Evolutionary conservation across 1,140 invertebrate species (phyloP).

Genomic region (Aplysia californica): DNA sequence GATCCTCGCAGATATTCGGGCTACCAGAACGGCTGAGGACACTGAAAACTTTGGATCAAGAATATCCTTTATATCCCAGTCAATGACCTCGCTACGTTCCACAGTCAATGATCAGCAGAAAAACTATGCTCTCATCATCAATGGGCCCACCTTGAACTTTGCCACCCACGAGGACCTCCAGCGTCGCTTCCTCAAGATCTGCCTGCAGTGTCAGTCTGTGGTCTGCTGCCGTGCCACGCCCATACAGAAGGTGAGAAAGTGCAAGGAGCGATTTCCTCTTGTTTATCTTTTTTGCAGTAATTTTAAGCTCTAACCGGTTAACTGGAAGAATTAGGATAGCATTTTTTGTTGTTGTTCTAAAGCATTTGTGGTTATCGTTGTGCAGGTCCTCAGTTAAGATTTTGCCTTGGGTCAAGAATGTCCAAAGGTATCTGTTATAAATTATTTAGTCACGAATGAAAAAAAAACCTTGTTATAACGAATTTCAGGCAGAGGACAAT

Average conservation of each 20-base stretch:
- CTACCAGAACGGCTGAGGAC: too few relatives aligned
- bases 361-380: too few relatives aligned
- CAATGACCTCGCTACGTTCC: constrained; percentile 1
- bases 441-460: too few relatives aligned
- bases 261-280: background rate
- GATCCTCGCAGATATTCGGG: constrained; percentile 20
- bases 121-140: constrained; percentile 83
- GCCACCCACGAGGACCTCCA: constrained; percentile 74
- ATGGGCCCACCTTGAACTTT: constrained; percentile 91
- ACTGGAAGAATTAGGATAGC: too few relatives aligned
- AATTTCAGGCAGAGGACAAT: too few relatives aligned
- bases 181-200: constrained; percentile 55
- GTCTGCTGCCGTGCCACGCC: constrained; percentile 68
- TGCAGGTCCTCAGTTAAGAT: too few relatives aligned
- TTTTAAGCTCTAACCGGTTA: background rate
- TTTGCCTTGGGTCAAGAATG: too few relatives aligned
- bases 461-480: too few relatives aligned
- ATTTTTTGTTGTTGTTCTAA: too few relatives aligned
- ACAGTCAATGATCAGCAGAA: constrained; percentile 45
- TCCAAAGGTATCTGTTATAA: too few relatives aligned
- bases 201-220: constrained; percentile 63
- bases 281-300: background rate
- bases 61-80: constrained; percentile 6
- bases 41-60: background rate
- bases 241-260: constrained; percentile 62